Conservation (phyloP, 2,888 invertebrate species). For the Sycophila texana region DNA sequence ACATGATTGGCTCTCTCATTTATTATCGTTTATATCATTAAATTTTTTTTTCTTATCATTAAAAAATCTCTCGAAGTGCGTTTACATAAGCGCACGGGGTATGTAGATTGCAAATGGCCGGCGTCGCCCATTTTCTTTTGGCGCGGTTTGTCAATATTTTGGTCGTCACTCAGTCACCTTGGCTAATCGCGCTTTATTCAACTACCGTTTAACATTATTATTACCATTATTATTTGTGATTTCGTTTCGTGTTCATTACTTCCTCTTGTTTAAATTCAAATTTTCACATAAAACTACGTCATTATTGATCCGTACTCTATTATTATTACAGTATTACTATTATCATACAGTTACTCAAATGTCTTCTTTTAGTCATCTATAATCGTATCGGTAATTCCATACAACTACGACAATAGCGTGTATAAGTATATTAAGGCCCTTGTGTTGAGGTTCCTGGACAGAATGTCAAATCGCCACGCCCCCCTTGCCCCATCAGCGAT, state of each 20-base stretch:
- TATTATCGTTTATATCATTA: neutral
- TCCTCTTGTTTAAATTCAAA: neutral
- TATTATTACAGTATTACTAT: conserved; percentile 56
- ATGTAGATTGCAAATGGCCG: conserved; percentile 28
- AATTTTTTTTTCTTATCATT: neutral
- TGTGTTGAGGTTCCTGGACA: conserved; percentile 68
- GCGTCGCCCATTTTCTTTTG: conserved; percentile 25
- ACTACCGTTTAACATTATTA: conserved; percentile 44
- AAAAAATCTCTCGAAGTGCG: conserved; percentile 6
- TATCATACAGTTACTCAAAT: conserved; percentile 45
- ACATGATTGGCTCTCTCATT: conserved; percentile 48
- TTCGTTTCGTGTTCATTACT: conserved; percentile 28
- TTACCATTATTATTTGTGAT: conserved; percentile 52
- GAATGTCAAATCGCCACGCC: conserved; percentile 56
- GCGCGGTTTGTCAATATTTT: neutral
- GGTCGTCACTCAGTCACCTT: no score
- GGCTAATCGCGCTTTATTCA: no score
- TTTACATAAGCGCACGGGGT: conserved; percentile 36
- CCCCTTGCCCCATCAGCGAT: conserved; percentile 58
- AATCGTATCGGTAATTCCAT: conserved; percentile 59
- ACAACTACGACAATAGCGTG: conserved; percentile 58
- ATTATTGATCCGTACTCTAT: conserved; percentile 47
- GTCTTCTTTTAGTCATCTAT: conserved; percentile 47
- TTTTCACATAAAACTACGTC: conserved; percentile 27
- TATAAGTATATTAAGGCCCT: conserved; percentile 72